Evolutionary conservation across 2,797 vertebrate genomes (phyloP), one percentile per base, ranked within the genome.

Genomic region (Benthosema pterotum): DNA sequence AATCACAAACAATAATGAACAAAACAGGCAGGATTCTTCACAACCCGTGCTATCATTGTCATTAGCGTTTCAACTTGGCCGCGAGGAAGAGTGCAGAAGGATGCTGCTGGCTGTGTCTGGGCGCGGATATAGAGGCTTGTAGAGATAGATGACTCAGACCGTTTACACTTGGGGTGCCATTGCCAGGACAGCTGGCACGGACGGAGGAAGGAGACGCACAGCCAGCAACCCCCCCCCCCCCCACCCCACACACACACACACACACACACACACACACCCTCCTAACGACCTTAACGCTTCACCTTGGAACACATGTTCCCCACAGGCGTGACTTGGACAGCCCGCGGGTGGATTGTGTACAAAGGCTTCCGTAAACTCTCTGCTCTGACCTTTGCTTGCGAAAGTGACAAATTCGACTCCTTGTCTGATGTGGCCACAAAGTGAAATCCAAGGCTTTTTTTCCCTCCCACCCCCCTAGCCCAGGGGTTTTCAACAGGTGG

Each of bases 261-360:
- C n/a, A n/a, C n/a, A n/a, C n/a, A n/a, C n/a, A n/a, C n/a, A n/a
- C n/a, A n/a, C n/a, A n/a, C n/a, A n/a, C 56, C 52, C 17, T 22
- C 60, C 48, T 52, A 55, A 11, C 56, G 71, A 64, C 68, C 53
- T n/a, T 54, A 25, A 5, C 22, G 5, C 56, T 69, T 84, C 74
- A 78, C 79, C 79, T 79, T 79, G 75, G 42, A 74, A 65, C 83
- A 76, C 77, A 77, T 74, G 77, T 74, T 78, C 69, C 69, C 76
- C 64, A n/a, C 46, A 56, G 69, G 66, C 52, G 75, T 61, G 58
- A 71, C 56, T 57, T 57, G 67, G 4, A 51, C 19, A 17, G 22
- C 4, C 11, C 28, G 45, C 62, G 50, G 53, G 14, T 22, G 62
- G 54, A 57, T 54, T 52, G 62, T 65, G 15, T 67, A n/a, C n/a